Evolutionary conservation across 1,140 invertebrate genomes (phyloP), one percentile per base, ranked within the genome.

Genomic region (Adelges cooleyi): DNA sequence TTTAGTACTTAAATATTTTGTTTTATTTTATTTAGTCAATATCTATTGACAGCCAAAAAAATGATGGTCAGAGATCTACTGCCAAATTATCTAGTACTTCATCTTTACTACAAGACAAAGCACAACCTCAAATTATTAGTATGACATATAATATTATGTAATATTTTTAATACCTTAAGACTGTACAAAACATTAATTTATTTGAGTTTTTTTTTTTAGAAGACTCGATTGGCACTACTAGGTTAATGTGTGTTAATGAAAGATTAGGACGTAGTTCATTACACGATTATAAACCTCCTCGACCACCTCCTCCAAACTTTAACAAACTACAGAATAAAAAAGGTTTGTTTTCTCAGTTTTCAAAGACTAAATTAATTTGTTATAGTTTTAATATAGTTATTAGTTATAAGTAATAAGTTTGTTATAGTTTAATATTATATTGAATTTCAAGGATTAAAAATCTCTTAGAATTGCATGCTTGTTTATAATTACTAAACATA

Each of bases 241-340:
- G 62, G 29, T 13, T 65, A 9, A 53, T 49, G 18, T 44, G 40
- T 52, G 65, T 66, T 6, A 66, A 66, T 6, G 65, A 66, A 15
- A 44, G 65, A 44, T 20, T 53, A 18, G 65, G 65, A 23, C 49
- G 65, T 23, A 66, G 40, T 53, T 66, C 65, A 18, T 29, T 53
- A 20, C 65, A 53, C 20, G 62, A 65, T 22, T 65, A 68, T 17
- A 68, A 53, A 68, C 67, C 67, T 56, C 67, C 67, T 40, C 49
- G 67, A 8, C 67, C 67, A 27, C 67, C 67, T 23, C 62, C 51
- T 46, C 67, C 67, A 42, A 68, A 65, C 50, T 65, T 65, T 36
- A 65, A 22, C 27, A 68, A 65, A 49, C 50, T 65, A 9, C 67
- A 68, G 49, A 68, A 65, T 66, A 65, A 66, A 65, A 65, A 68